Evolutionary conservation across 2,888 invertebrate genomes (phyloP).

Genomic region (Cosmia trapezina): DNA sequence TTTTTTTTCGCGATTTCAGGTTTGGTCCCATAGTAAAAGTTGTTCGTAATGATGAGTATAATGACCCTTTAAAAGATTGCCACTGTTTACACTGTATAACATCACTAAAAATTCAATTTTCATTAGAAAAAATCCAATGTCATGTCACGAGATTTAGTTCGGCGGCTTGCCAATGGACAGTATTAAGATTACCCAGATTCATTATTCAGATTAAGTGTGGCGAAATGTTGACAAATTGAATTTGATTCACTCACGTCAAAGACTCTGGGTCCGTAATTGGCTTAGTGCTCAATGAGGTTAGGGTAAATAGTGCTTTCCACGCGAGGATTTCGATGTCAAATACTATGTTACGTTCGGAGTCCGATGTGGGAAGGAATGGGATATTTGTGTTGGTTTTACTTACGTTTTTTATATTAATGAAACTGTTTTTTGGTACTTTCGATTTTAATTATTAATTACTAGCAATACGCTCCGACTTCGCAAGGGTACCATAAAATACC

Average conservation of each 20-base stretch:
- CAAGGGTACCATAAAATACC: no score
- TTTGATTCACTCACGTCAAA: constrained; percentile 73
- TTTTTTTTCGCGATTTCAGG: no score
- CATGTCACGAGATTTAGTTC: constrained; percentile 49
- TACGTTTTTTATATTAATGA: not conserved
- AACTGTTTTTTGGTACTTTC: not conserved
- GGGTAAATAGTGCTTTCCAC: constrained; percentile 61
- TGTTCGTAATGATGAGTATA: no score
- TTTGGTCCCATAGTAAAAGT: no score
- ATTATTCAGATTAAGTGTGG: constrained; percentile 71
- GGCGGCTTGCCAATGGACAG: constrained; percentile 63
- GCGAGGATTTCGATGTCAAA: constrained; percentile 51
- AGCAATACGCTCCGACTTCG: no score
- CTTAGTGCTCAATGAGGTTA: constrained; percentile 67
- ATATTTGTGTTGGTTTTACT: not conserved
- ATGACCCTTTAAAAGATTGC: no score
- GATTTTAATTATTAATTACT: not conserved
- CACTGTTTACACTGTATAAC: no score
- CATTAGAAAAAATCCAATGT: constrained; percentile 51
- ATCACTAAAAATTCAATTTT: constrained; percentile 49
- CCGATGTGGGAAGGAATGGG: constrained; percentile 3
- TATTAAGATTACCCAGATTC: constrained; percentile 73
- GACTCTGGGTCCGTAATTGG: constrained; percentile 68
- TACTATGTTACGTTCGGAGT: constrained; percentile 39
- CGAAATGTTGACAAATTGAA: constrained; percentile 76